Evolutionary conservation across 2,797 vertebrate genomes (phyloP).

Genomic region (Vespertilio murinus): DNA sequence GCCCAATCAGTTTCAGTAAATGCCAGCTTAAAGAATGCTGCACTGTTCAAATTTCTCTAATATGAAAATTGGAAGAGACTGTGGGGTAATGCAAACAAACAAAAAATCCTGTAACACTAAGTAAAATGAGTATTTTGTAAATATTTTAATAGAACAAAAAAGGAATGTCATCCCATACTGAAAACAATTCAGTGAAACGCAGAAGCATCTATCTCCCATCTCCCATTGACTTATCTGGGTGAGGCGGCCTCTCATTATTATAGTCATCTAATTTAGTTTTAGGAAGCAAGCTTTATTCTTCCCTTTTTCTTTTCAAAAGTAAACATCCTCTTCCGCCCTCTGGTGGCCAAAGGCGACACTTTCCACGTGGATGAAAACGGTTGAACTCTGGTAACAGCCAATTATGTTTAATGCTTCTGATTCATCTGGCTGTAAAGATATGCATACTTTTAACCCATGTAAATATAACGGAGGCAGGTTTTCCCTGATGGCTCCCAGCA

Average conservation of each 20-base stretch:
- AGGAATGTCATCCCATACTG: neutral
- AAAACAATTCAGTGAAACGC: neutral
- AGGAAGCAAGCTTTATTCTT: neutral
- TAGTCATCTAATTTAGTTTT: neutral
- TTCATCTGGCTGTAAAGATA: slow-evolving; percentile 45
- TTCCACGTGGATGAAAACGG: neutral
- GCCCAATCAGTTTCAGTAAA: slow-evolving; percentile 1
- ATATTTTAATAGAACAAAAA: neutral
- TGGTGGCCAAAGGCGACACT: slow-evolving; percentile 65
- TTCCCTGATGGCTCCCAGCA: neutral
- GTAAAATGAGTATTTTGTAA: slow-evolving; percentile 31
- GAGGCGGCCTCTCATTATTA: neutral
- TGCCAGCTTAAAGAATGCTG: neutral
- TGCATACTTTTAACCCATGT: slow-evolving; percentile 8
- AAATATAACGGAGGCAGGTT: slow-evolving; percentile 25
- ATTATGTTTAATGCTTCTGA: slow-evolving; percentile 46
- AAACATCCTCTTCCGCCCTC: slow-evolving; percentile 72
- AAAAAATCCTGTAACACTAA: neutral
- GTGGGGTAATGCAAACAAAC: neutral
- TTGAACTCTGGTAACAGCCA: neutral
- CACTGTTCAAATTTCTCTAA: neutral
- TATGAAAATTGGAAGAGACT: neutral
- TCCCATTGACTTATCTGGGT: neutral
- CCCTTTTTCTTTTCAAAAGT: neutral
- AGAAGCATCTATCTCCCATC: neutral